Base-by-base conservation (phyloP, 2,797 vertebrate genomes). In the Dermochelys coriacea region DNA sequence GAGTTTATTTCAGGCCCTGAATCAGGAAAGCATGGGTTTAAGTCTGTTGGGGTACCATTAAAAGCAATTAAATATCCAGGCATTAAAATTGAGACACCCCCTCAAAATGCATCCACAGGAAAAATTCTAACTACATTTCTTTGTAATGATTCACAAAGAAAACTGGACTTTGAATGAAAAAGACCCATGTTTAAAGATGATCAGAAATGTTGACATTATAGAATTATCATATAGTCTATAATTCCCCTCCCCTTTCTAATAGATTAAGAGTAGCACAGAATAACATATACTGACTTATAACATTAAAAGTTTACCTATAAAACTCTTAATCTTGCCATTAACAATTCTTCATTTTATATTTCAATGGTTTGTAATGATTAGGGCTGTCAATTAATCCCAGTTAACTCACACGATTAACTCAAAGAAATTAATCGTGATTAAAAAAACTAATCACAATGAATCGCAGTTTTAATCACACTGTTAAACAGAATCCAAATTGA, bases 1-100 rank as follows among this genome's bases (percentile, higher is more conserved):
- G 86, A 91, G 31, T 71, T 75, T 45, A 71, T 75, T 49, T 96
- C 86, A 90, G 94, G 95, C 93, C 45, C 79, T 95, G 74, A 84
- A 89, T 49, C 84, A 85, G 87, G 64, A 96, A 94, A 87, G 51
- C 49, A 27, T 5, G 12, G 68, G 82, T 74, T 87, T 57, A 88
- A 88, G 34, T 90, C 86, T 49, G 23, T 74, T 83, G n/a, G 5
- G 37, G 68, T 71, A 12, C 21, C 68, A 23, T 71, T 71, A 71
- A 71, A 23, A 41, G 21, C 68, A 41, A 71, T 19, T 41, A 68
- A 68, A 37, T 71, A 41, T 71, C 18, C 10, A 8, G 9, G 68
- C 19, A 23, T 21, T 71, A 71, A 41, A 71, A 64, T 19, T 64
- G 61, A 64, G 15, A 10, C 8, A 5, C 27, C 27, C 61, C 61